A percentile compares a stretch with the other conserved stretches of the same genome.
Conservation (phyloP, 2,797 vertebrate genomes). For the Sparus aurata region DNA sequence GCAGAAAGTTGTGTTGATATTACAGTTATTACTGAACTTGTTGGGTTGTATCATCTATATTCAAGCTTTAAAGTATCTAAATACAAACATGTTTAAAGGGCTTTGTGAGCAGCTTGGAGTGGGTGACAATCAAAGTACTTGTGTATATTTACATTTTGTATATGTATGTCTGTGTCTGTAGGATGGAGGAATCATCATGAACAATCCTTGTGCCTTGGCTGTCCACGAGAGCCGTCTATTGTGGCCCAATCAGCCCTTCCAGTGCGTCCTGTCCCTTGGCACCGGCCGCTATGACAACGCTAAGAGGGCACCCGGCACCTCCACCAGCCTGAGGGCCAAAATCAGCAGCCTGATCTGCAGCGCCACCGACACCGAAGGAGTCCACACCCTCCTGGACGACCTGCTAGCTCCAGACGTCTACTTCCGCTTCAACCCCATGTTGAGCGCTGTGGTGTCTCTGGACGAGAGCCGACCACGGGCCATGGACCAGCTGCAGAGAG, state of each 20-base stretch:
- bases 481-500: slow-evolving; percentile 79
- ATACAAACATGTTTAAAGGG: no score
- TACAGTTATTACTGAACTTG: no score
- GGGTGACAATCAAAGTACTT: no score
- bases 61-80: no score
- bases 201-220: slow-evolving; percentile 86
- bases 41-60: no score
- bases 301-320: slow-evolving; percentile 78
- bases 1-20: no score
- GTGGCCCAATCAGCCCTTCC: slow-evolving; percentile 84
- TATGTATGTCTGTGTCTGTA: slow-evolving; percentile 39
- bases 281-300: slow-evolving; percentile 83
- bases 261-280: slow-evolving; percentile 86
- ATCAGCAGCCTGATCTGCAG: slow-evolving; percentile 86
- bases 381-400: slow-evolving; percentile 85
- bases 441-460: slow-evolving; percentile 80
- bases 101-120: no score
- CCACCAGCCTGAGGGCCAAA: slow-evolving; percentile 86
- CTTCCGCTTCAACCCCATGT: slow-evolving; percentile 87
- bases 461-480: slow-evolving; percentile 81
- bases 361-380: slow-evolving; percentile 87
- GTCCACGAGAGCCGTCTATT: slow-evolving; percentile 85
- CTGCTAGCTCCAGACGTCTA: slow-evolving; percentile 83
- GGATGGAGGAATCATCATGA: slow-evolving; percentile 85
- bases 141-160: no score